Conservation (phyloP, 2,797 vertebrate species). For the Oryzias dopingdopingensis region DNA sequence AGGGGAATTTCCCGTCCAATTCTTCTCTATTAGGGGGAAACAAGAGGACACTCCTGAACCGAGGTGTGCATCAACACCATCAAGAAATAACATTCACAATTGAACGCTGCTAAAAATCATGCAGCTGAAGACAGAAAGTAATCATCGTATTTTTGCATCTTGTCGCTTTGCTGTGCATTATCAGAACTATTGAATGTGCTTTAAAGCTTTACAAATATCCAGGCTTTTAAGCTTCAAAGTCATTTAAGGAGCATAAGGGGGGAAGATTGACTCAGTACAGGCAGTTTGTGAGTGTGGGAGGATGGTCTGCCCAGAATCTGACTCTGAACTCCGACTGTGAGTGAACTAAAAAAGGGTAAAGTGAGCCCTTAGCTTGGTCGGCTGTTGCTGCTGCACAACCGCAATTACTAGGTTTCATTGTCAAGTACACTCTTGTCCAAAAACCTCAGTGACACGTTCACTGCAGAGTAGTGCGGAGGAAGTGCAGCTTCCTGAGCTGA, state of each 20-base stretch:
- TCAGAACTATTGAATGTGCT: conserved; percentile 1
- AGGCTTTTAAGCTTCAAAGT: conserved; percentile 2
- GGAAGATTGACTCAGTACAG: conserved; percentile 26
- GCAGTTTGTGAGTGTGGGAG: conserved; percentile 30
- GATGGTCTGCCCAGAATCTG: conserved; percentile 24
- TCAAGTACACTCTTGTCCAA: conserved; percentile 1
- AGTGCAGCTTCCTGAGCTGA: conserved; percentile 9
- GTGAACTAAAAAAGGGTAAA: conserved; percentile 10
- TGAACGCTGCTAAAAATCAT: conserved; percentile 11
- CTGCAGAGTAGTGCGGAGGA: conserved; percentile 16
- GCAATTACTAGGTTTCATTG: not conserved
- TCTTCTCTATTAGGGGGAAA: conserved; percentile 70
- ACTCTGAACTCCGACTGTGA: conserved; percentile 20
- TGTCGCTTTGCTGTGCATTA: conserved; percentile 18
- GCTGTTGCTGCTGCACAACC: not conserved
- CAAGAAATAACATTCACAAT: conserved; percentile 36
- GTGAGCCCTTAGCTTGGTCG: not conserved
- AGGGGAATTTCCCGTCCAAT: conserved; percentile 71
- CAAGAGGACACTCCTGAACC: conserved; percentile 36
- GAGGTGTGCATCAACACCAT: conserved; percentile 29
- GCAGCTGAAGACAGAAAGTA: conserved; percentile 16
- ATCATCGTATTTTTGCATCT: not conserved
- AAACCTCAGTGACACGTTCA: conserved; percentile 10
- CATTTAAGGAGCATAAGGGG: conserved; percentile 9
- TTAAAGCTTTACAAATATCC: not conserved